phyloP scores from a whole-genome alignment of 2,113 vertebrate species.

The Nesoenas mayeri region DNA sequence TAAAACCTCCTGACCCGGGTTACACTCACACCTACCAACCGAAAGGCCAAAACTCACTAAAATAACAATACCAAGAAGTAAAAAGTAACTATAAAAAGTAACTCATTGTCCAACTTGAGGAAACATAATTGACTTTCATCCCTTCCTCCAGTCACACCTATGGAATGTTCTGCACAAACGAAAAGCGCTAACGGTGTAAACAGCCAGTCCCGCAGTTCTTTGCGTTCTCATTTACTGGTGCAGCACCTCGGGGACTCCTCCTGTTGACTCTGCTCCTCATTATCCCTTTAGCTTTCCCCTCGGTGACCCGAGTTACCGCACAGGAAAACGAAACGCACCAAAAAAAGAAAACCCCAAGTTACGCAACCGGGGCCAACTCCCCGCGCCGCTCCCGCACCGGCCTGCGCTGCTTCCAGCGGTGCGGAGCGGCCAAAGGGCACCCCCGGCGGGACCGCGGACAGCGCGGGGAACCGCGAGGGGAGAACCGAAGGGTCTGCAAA shows the following conservation, averaged over 20 bases:
- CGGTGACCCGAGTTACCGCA: neutral
- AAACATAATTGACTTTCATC: accelerated
- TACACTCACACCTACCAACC: neutral
- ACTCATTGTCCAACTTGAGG: neutral
- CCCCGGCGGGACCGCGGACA: neutral
- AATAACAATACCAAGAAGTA: accelerated
- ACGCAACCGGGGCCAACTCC: accelerated
- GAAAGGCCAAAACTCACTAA: accelerated
- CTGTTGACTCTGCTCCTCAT: neutral
- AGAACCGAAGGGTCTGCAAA: neutral
- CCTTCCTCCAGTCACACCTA: neutral
- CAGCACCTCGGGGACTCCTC: neutral
- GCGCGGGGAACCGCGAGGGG: neutral
- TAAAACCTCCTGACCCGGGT: accelerated
- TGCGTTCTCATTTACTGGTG: neutral
- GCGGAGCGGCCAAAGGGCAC: accelerated
- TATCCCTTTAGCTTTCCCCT: neutral
- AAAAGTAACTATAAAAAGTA: neutral
- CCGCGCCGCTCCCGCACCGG: accelerated
- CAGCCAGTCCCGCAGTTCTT: neutral
- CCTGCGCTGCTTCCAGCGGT: accelerated
- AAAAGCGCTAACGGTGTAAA: neutral
- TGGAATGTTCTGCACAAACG: accelerated
- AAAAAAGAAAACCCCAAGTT: no score
- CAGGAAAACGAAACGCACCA: neutral